Evolutionary conservation across 1,140 invertebrate genomes (phyloP).

Genomic region (Heliconius melpomene): DNA sequence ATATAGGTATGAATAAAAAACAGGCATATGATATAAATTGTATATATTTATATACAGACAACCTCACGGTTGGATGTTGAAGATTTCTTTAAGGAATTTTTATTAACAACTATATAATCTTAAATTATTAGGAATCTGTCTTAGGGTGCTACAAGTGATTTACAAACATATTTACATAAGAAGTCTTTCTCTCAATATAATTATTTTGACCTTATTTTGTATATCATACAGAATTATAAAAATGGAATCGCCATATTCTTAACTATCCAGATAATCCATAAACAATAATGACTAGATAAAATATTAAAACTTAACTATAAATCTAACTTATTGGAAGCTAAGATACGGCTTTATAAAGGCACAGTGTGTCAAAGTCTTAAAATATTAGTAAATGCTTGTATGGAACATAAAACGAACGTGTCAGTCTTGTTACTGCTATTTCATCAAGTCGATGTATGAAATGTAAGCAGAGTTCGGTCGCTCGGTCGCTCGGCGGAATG

Average conservation of each 20-base stretch:
- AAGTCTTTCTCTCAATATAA: slow-evolving; percentile 73
- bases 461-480: slow-evolving; percentile 66
- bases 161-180: slow-evolving; percentile 67
- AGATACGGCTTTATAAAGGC: slow-evolving; percentile 70
- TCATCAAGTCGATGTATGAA: slow-evolving; percentile 67
- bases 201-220: background rate
- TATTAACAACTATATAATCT: slow-evolving; percentile 58
- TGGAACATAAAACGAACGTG: slow-evolving; percentile 66
- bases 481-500: slow-evolving; percentile 69
- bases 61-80: slow-evolving; percentile 53
- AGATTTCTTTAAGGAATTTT: slow-evolving; percentile 42
- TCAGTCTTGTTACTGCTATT: slow-evolving; percentile 75
- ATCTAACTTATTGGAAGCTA: slow-evolving; percentile 64
- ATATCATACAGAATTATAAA: slow-evolving; percentile 10
- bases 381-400: slow-evolving; percentile 70
- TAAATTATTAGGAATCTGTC: slow-evolving; percentile 77
- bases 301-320: slow-evolving; percentile 62
- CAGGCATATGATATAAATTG: slow-evolving; percentile 23
- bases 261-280: slow-evolving; percentile 47
- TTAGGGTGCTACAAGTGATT: slow-evolving; percentile 67
- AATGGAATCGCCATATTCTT: slow-evolving; percentile 21
- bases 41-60: slow-evolving; percentile 63
- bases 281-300: slow-evolving; percentile 75
- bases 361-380: slow-evolving; percentile 70
- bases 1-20: background rate